Percentiles rank a stretch among this genome's conserved stretches.
These are phyloP conservation scores for Megaceryle maxima DNA, from an alignment of 2,113 vertebrate species.

Conservation along the genomic window DNA sequence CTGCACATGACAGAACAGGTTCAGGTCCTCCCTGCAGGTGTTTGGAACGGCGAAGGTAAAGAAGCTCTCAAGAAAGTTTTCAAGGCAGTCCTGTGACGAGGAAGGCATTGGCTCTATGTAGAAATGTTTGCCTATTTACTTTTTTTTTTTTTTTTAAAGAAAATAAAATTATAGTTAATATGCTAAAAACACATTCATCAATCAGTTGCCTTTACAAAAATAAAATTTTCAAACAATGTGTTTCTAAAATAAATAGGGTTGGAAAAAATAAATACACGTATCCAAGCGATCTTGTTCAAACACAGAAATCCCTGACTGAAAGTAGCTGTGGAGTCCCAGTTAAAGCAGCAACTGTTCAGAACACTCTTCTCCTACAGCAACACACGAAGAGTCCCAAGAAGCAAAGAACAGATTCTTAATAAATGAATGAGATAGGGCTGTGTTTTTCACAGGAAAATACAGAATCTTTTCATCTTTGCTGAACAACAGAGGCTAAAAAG, in stretches of 20 bases:
- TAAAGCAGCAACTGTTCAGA: slow-evolving; percentile 2
- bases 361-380: not conserved
- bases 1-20: not conserved
- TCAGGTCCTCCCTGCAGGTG: not conserved
- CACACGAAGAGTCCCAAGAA: not conserved
- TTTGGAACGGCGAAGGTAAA: slow-evolving; percentile 24
- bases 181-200: not conserved
- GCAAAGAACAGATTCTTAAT: not conserved
- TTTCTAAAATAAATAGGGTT: slow-evolving; percentile 60
- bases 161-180: slow-evolving; percentile 36
- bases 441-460: slow-evolving; percentile 15
- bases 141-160: not conserved
- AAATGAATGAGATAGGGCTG: not conserved
- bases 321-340: not conserved
- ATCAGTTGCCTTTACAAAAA: slow-evolving; percentile 70
- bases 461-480: slow-evolving; percentile 5
- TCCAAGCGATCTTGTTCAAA: not conserved
- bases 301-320: not conserved
- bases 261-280: slow-evolving; percentile 18
- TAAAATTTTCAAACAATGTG: slow-evolving; percentile 43
- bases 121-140: slow-evolving; percentile 72
- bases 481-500: not conserved
- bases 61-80: slow-evolving; percentile 17
- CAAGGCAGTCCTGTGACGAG: slow-evolving; percentile 48
- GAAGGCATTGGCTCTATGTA: slow-evolving; percentile 58